These are phyloP conservation scores for Frankliniella fusca DNA, from an alignment of 2,888 invertebrate species.

Conservation along the genomic window DNA sequence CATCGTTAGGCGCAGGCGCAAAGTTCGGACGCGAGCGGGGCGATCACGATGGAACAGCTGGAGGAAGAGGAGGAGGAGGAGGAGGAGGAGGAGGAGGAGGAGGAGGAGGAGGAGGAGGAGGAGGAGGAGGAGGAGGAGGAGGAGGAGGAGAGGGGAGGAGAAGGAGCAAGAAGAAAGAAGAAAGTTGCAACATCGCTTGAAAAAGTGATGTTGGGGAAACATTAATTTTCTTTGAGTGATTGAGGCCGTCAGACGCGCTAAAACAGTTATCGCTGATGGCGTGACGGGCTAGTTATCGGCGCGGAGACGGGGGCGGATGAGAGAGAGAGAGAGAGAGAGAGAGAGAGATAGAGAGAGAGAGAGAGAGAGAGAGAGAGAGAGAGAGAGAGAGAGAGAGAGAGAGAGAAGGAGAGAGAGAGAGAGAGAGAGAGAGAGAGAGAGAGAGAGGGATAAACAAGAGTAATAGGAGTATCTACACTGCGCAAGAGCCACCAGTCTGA, in stretches of 20 bases:
- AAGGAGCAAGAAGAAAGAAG: background rate
- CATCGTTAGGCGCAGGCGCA: too few species aligned
- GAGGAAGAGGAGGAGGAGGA: background rate
- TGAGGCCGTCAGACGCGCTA: constrained; percentile 19
- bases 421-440: background rate
- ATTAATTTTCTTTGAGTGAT: constrained; percentile 25
- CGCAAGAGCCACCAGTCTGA: too few species aligned
- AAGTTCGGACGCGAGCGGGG: too few species aligned
- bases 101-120: background rate
- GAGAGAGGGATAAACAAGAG: background rate
- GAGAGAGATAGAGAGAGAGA: background rate
- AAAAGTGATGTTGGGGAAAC: constrained; percentile 17
- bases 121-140: background rate
- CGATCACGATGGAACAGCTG: background rate
- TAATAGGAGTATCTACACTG: too few species aligned
- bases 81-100: background rate
- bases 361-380: background rate
- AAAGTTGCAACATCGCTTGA: constrained; percentile 1
- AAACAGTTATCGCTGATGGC: constrained; percentile 24
- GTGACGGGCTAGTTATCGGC: background rate
- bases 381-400: too few species aligned
- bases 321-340: background rate
- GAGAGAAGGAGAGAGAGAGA: too few species aligned
- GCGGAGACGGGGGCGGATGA: background rate
- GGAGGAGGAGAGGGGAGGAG: background rate